These are phyloP conservation scores for Napeogenes inachia DNA, from an alignment of 2,888 invertebrate species.

Conservation along the genomic window DNA sequence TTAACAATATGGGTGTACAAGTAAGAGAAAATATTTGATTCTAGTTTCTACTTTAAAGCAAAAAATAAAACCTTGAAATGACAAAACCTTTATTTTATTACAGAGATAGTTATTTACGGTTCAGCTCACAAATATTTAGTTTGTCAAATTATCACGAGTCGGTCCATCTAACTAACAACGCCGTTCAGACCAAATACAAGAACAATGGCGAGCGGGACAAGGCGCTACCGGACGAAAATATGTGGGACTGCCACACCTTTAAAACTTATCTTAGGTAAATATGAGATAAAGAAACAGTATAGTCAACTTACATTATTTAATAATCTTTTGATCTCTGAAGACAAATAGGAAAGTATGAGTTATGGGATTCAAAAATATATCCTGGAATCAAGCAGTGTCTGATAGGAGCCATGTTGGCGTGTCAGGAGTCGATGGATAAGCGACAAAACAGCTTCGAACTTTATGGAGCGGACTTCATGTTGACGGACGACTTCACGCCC, in stretches of 20 bases:
- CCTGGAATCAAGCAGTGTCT: conserved; percentile 90
- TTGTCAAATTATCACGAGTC: conserved; percentile 93
- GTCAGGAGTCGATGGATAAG: conserved; percentile 90
- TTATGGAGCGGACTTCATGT: conserved; percentile 97
- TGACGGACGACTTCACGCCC: conserved; percentile 90
- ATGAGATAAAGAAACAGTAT: conserved; percentile 15
- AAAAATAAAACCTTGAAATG: conserved; percentile 3
- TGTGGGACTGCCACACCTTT: conserved; percentile 95
- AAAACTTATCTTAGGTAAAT: conserved; percentile 81
- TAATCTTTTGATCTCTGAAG: conserved; percentile 55
- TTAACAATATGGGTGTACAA: conserved; percentile 95
- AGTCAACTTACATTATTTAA: conserved; percentile 22
- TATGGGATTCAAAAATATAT: conserved; percentile 91
- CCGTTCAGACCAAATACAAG: conserved; percentile 92
- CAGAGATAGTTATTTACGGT: conserved; percentile 93
- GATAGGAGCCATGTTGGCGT: conserved; percentile 88
- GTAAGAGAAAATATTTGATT: conserved; percentile 58
- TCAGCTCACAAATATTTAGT: conserved; percentile 93
- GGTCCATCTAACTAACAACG: conserved; percentile 94
- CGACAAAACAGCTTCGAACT: conserved; percentile 91
- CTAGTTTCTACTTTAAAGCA: background rate
- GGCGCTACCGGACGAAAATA: conserved; percentile 91
- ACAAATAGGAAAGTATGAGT: conserved; percentile 84
- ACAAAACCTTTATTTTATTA: conserved; percentile 17
- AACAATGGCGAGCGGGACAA: conserved; percentile 83